Evolutionary conservation across 2,113 vertebrate genomes (phyloP), one percentile per base, ranked within the genome.

Genomic region (Chelonoidis abingdonii): DNA sequence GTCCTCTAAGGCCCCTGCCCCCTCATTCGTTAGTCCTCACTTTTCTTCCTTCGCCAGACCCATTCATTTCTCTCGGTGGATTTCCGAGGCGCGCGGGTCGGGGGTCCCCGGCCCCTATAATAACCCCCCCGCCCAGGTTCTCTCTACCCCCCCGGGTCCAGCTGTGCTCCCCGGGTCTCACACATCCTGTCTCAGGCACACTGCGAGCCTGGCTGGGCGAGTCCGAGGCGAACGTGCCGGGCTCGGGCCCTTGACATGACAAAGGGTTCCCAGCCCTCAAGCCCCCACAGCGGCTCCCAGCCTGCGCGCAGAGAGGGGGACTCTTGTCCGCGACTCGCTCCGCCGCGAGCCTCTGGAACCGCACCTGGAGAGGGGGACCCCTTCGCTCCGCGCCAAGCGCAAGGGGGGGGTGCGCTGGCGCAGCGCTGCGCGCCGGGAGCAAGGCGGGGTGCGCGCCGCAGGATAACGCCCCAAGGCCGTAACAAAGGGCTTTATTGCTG

Each of bases 151-250:
- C 91, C 49, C 75, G 80, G 52, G 57, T n/a, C 83, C 56, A n/a
- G 49, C 62, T 53, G 31, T 89, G 72, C 96, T 90, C 93, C 95
- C 84, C 83, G 11, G 88, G 69, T 31, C 49, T 54, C 50, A 88
- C 29, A 52, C 52, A 52, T 6, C 52, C 52, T n/a, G 50, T 14
- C 56, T 38, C 82, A 13, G 35, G 38, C 27, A 35, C 83, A 10
- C 41, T 10, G 47, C 22, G 84, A 49, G 49, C 84, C 57, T 25
- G 84, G 44, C 59, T 50, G 65, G 35, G n/a, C 4, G n/a, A 69
- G 62, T 17, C 62, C 62, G 10, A 21, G 17, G 65, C n/a, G 31
- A 69, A 69, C 16, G 16, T 69, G 65, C 65, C 65, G 16, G 35
- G 65, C 19, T 38, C 19, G 35, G 65, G 17, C 17, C 65, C 19